These are phyloP conservation scores for Vireo griseus DNA, from an alignment of 2,797 vertebrate species.

Conservation along the genomic window DNA sequence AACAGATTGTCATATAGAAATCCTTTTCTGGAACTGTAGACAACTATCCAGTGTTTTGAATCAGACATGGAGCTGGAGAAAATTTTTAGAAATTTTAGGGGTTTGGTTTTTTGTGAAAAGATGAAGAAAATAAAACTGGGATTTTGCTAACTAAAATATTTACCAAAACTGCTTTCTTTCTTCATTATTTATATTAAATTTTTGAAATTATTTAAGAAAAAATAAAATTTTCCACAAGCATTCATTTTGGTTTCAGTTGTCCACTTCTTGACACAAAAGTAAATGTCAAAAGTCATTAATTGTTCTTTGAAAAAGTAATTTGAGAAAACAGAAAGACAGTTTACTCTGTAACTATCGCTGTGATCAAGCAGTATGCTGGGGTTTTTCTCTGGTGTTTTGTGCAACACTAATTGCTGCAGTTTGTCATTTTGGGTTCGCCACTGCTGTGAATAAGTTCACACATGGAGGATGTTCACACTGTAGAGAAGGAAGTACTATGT, in stretches of 20 bases:
- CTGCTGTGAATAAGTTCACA: neutral
- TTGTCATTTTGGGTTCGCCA: neutral
- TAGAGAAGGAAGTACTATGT: neutral
- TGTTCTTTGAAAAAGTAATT: neutral
- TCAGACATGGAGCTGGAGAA: neutral
- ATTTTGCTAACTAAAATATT: neutral
- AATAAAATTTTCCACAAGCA: neutral
- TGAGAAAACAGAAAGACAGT: neutral
- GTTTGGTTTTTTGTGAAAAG: neutral
- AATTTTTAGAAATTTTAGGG: neutral
- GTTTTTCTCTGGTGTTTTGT: neutral
- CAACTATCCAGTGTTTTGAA: neutral
- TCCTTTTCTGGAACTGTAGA: neutral
- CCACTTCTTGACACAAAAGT: neutral
- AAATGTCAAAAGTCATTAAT: neutral
- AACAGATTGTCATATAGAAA: neutral
- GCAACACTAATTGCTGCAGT: neutral
- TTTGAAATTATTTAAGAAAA: neutral
- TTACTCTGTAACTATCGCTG: neutral
- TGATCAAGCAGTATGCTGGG: neutral
- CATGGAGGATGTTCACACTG: neutral
- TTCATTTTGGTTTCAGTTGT: neutral
- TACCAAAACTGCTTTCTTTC: neutral
- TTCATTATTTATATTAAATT: neutral
- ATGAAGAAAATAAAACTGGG: neutral